phyloP scores from a whole-genome alignment of 2,888 invertebrate genomes.

The Lepeophtheirus nordmannii region DNA sequence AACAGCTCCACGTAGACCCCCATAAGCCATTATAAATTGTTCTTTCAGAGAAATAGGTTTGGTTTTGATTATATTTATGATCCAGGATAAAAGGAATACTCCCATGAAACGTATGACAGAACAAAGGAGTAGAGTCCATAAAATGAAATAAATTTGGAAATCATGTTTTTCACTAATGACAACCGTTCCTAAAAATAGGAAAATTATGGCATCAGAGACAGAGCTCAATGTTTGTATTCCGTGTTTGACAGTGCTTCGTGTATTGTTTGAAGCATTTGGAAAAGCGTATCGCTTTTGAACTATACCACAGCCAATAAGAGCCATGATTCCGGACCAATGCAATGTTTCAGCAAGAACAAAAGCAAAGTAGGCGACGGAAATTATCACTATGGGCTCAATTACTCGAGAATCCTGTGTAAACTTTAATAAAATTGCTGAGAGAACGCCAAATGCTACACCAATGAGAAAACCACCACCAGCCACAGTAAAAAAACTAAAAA shows the following conservation, averaged over 20 bases:
- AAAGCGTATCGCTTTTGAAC: conserved; percentile 18
- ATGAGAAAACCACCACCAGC: conserved; percentile 36
- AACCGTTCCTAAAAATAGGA: conserved; percentile 39
- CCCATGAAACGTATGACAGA: conserved; percentile 26
- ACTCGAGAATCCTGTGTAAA: conserved; percentile 39
- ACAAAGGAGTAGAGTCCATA: conserved; percentile 38
- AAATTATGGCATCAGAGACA: conserved; percentile 41
- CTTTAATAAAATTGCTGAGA: conserved; percentile 36
- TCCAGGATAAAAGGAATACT: conserved; percentile 31
- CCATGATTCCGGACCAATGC: conserved; percentile 34
- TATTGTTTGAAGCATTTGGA: conserved; percentile 34
- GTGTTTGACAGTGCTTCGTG: conserved; percentile 40
- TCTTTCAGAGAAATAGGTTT: conserved; percentile 34
- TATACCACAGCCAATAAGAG: conserved; percentile 17
- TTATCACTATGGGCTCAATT: conserved; percentile 41
- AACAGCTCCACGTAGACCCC: conserved; percentile 42
- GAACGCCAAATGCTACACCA: conserved; percentile 35
- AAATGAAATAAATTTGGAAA: conserved; percentile 40
- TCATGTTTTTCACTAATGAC: conserved; percentile 38
- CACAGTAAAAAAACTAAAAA: conserved; percentile 38
- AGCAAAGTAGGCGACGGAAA: conserved; percentile 40
- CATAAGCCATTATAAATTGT: conserved; percentile 42
- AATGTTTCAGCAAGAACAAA: conserved; percentile 42
- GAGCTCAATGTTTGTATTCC: conserved; percentile 42
- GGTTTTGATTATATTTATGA: conserved; percentile 36